Evolutionary conservation across 2,113 vertebrate genomes (phyloP).

Genomic region (Narcine bancroftii): DNA sequence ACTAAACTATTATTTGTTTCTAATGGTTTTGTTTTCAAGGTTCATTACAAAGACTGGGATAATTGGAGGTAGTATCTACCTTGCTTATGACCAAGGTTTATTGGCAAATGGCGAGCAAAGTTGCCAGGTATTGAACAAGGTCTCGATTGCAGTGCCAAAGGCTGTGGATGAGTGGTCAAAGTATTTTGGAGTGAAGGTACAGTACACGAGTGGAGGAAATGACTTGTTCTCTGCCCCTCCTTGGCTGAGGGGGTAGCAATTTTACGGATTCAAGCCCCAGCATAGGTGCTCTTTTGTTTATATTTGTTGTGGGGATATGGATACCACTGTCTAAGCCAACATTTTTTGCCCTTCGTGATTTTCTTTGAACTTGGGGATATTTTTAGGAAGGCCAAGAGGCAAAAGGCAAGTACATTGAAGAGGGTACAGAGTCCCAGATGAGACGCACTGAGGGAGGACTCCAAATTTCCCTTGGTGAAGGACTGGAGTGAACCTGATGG

Average conservation of each 20-base stretch:
- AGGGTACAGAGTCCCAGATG: no score
- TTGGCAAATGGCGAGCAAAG: conserved; percentile 67
- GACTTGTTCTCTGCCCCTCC: neutral
- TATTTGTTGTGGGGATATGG: no score
- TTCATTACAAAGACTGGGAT: conserved; percentile 73
- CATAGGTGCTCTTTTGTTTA: no score
- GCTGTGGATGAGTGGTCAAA: conserved; percentile 75
- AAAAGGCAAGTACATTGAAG: no score
- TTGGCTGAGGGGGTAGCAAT: neutral
- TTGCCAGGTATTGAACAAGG: conserved; percentile 66
- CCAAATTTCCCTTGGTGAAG: no score
- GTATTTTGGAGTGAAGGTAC: conserved; percentile 77
- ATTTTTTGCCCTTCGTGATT: no score
- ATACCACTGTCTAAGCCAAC: no score
- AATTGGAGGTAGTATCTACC: conserved; percentile 75
- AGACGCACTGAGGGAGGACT: no score
- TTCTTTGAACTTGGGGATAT: no score
- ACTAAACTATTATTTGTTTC: neutral
- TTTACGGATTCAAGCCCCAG: no score
- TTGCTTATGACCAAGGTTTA: conserved; percentile 73
- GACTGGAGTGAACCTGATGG: no score
- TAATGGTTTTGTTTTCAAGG: conserved; percentile 50
- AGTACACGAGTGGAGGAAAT: neutral
- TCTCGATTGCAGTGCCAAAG: conserved; percentile 62
- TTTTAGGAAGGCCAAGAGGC: no score